Conservation (phyloP, 1,140 invertebrate species). For the Leptinotarsa texana region DNA sequence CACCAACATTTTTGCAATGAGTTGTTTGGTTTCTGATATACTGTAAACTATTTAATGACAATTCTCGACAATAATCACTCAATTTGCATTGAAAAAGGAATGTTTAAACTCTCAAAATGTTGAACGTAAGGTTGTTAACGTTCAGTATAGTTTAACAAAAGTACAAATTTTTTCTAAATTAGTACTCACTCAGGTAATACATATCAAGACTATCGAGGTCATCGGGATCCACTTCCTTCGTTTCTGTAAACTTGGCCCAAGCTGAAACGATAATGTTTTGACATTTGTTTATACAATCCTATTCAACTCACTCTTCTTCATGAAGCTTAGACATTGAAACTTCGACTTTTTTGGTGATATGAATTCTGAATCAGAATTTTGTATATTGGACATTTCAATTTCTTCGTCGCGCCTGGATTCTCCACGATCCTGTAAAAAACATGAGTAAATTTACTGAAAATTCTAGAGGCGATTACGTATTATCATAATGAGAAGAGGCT, state of each 20-base stretch:
- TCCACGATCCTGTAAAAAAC: not conserved
- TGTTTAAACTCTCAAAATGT: no score
- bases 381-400: constrained; percentile 16
- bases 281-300: not conserved
- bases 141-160: no score
- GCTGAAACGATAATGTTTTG: constrained; percentile 32
- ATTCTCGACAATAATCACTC: no score
- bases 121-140: no score
- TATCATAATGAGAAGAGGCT: no score
- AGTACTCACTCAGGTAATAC: constrained; percentile 47
- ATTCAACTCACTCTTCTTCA: constrained; percentile 35
- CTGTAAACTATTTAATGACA: no score
- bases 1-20: no score
- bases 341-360: constrained; percentile 13
- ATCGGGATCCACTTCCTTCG: constrained; percentile 30
- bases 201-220: constrained; percentile 48
- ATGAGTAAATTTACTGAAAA: not conserved
- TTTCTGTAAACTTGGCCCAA: constrained; percentile 46
- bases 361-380: constrained; percentile 15
- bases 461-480: no score
- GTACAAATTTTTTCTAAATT: not conserved
- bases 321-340: constrained; percentile 33
- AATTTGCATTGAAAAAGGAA: no score
- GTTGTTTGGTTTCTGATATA: no score
- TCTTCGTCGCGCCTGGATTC: not conserved